phyloP scores from a whole-genome alignment of 2,797 vertebrate species.

The Petrocephalus sullivani region DNA sequence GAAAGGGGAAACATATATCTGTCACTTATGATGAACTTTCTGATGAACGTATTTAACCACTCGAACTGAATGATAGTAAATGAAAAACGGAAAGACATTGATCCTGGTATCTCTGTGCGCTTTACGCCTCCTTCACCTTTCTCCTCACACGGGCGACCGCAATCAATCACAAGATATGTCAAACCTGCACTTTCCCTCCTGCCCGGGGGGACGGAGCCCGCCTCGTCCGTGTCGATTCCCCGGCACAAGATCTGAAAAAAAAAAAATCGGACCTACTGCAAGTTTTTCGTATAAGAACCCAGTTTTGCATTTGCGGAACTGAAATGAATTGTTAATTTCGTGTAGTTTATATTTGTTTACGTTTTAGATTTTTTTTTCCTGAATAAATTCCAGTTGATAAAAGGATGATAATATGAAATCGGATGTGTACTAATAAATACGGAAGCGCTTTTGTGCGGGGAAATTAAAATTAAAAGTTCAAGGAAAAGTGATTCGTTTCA shows the following conservation, averaged over 20 bases:
- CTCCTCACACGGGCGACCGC: conserved; percentile 18
- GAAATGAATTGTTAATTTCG: neutral
- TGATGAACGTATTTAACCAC: neutral
- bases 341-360: neutral
- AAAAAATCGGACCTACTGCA: neutral
- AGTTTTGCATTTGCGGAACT: neutral
- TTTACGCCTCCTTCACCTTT: conserved; percentile 1
- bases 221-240: conserved; percentile 11
- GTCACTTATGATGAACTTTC: neutral
- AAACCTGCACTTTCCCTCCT: conserved; percentile 17
- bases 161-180: conserved; percentile 26
- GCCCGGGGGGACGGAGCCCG: neutral
- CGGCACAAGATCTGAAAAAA: neutral
- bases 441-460: neutral
- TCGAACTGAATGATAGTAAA: neutral
- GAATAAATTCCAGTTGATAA: neutral
- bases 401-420: neutral
- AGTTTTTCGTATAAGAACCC: neutral
- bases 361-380: neutral
- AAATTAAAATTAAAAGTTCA: neutral
- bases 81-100: neutral
- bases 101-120: conserved; percentile 4
- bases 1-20: neutral
- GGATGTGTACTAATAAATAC: neutral
- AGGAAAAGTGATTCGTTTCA: neutral